Percentiles rank a stretch among this genome's conserved stretches.
Evolutionary conservation across 2,797 vertebrate species (phyloP).

Genomic region (Channallabes apus): DNA sequence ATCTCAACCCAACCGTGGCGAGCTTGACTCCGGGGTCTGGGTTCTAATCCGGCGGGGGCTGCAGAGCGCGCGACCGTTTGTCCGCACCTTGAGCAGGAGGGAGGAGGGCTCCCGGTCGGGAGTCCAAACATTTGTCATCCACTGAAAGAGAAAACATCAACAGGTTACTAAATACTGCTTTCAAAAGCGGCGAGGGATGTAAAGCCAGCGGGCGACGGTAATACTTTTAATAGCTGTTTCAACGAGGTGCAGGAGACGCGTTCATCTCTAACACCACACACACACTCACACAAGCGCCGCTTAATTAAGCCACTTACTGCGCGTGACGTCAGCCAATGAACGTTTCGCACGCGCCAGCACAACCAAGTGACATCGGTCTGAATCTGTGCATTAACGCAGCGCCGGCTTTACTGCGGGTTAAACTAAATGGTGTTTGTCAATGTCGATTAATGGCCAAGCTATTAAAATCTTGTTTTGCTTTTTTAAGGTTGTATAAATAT

Average conservation of each 20-base stretch:
- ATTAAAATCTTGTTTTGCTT: too few relatives aligned
- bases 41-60: slow-evolving; percentile 40
- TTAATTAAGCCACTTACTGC: slow-evolving; percentile 7
- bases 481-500: too few relatives aligned
- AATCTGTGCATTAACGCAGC: slow-evolving; percentile 34
- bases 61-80: slow-evolving; percentile 50
- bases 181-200: slow-evolving; percentile 55
- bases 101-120: slow-evolving; percentile 50
- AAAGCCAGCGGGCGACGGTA: slow-evolving; percentile 48
- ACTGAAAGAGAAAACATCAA: slow-evolving; percentile 55
- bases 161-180: slow-evolving; percentile 58
- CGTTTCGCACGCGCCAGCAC: slow-evolving; percentile 1
- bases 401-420: slow-evolving; percentile 34
- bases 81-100: slow-evolving; percentile 38
- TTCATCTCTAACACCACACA: not conserved
- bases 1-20: slow-evolving; percentile 67
- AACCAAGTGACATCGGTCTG: slow-evolving; percentile 37
- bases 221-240: slow-evolving; percentile 44
- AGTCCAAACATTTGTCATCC: slow-evolving; percentile 60
- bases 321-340: slow-evolving; percentile 15
- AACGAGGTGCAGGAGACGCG: slow-evolving; percentile 26
- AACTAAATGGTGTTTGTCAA: slow-evolving; percentile 38
- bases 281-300: not conserved
- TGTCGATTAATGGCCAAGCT: not conserved
- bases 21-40: slow-evolving; percentile 52